Evolutionary conservation across 1,140 invertebrate species (phyloP).

Genomic region (Xylocopa sonorina): DNA sequence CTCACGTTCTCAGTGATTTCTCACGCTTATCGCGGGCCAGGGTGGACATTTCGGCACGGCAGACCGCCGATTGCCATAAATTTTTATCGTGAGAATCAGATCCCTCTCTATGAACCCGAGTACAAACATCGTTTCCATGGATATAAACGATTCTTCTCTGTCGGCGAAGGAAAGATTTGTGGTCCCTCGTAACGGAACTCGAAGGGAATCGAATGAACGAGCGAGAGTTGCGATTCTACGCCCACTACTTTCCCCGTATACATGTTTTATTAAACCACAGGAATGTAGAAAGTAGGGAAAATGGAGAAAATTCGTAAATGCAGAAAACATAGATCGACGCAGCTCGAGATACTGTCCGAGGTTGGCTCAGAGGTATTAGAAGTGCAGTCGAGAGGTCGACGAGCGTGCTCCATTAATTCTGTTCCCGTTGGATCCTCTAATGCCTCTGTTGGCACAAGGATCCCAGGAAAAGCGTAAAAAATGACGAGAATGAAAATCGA

Average conservation of each 20-base stretch:
- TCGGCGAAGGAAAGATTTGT: slow-evolving; percentile 6
- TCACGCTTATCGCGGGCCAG: not conserved
- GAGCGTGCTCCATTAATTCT: slow-evolving; percentile 2
- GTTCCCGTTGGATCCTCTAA: not conserved
- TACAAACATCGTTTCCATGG: not conserved
- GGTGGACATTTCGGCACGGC: slow-evolving; percentile 15
- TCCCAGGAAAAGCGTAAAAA: not conserved
- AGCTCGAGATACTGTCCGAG: too few relatives aligned
- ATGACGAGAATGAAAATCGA: not conserved
- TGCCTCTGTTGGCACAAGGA: too few relatives aligned
- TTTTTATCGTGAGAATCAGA: slow-evolving; percentile 25
- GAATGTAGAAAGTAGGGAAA: too few relatives aligned
- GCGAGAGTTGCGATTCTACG: not conserved
- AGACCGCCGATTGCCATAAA: slow-evolving; percentile 17
- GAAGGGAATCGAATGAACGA: not conserved
- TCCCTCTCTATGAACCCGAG: not conserved
- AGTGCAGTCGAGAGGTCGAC: not conserved
- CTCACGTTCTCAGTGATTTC: not conserved
- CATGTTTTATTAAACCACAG: too few relatives aligned
- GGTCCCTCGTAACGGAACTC: not conserved
- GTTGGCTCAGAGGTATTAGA: not conserved
- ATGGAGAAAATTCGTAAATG: too few relatives aligned
- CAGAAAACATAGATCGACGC: too few relatives aligned
- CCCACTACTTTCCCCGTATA: too few relatives aligned
- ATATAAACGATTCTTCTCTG: slow-evolving; percentile 10